Conservation (phyloP, 1,140 invertebrate species). For the Zaprionus africanus region DNA sequence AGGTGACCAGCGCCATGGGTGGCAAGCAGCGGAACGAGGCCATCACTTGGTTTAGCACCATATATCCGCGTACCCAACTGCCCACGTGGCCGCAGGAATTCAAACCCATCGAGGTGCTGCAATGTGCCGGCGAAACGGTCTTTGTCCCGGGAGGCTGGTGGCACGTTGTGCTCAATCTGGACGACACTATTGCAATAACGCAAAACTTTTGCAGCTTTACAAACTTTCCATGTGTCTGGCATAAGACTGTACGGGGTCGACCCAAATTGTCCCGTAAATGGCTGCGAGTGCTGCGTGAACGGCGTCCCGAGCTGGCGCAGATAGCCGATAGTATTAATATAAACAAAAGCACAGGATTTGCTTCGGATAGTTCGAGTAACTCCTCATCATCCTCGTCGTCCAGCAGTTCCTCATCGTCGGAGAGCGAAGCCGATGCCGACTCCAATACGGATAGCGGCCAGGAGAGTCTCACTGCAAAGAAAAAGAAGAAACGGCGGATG, state of each 20-base stretch:
- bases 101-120: slow-evolving; percentile 97
- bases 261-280: slow-evolving; percentile 97
- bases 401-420: slow-evolving; percentile 88
- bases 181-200: slow-evolving; percentile 98
- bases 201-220: slow-evolving; percentile 98
- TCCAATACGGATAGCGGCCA: slow-evolving; percentile 91
- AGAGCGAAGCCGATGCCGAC: slow-evolving; percentile 85
- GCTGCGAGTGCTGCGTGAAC: slow-evolving; percentile 89
- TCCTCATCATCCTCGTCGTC: slow-evolving; percentile 93
- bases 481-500: slow-evolving; percentile 91
- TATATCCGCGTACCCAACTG: slow-evolving; percentile 97
- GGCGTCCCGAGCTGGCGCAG: slow-evolving; percentile 92
- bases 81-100: slow-evolving; percentile 96
- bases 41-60: slow-evolving; percentile 98
- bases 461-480: slow-evolving; percentile 93
- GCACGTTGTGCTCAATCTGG: slow-evolving; percentile 99
- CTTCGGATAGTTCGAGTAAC: slow-evolving; percentile 96
- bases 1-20: slow-evolving; percentile 94
- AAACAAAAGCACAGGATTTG: slow-evolving; percentile 93
- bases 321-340: slow-evolving; percentile 95
- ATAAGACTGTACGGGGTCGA: slow-evolving; percentile 97
- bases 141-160: slow-evolving; percentile 99
- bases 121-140: slow-evolving; percentile 98
- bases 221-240: slow-evolving; percentile 99
- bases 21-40: slow-evolving; percentile 99